Base-by-base conservation (phyloP, 2,113 vertebrate species). In the Catharus fuscescens region DNA sequence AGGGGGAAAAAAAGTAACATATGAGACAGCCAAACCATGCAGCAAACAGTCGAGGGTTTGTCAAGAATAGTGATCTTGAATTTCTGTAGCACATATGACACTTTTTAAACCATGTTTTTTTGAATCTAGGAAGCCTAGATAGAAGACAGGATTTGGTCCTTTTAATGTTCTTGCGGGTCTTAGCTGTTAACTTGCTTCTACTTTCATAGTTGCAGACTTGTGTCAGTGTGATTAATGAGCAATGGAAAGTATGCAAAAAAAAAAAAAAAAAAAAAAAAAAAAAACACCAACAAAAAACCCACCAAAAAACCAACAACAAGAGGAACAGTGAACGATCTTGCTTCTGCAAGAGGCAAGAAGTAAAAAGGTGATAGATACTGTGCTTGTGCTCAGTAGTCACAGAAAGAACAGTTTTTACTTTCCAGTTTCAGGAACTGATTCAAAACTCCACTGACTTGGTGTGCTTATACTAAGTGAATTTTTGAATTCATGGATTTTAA, bases 171-270 rank as follows among this genome's bases (percentile, higher is more conserved):
- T 65, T 88, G 53, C 18, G 57, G 36, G 26, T 82, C 25, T 66
- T 82, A 52, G 19, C 40, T 72, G 11, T 74, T 86, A 7, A 4
- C 32, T 91, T 64, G 29, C 40, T 76, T 94, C 53, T 76, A 19
- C 47, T 81, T 89, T 61, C 2, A 3, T 31, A 60, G 44, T 74
- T 91, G 52, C 38, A 74, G 74, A n/a, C 17, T 80, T 76, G 34
- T 82, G 87, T 74, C 65, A 76, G 9, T 71, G 44, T 87, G 81
- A 92, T 84, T 92, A 91, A 92, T 82, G 61, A 71, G 40, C 57
- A 67, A 56, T 79, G 70, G 20, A 48, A 79, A 85, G 26, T 71
- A 66, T 66, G 67, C 14, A 67, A 66, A 74, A 66, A 57, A 5
- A 21, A 52, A 28, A 11, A 9, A 16, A 26, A 31, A 19, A 31